These are phyloP conservation scores for Malurus melanocephalus DNA, from an alignment of 2,113 vertebrate species.

Conservation along the genomic window DNA sequence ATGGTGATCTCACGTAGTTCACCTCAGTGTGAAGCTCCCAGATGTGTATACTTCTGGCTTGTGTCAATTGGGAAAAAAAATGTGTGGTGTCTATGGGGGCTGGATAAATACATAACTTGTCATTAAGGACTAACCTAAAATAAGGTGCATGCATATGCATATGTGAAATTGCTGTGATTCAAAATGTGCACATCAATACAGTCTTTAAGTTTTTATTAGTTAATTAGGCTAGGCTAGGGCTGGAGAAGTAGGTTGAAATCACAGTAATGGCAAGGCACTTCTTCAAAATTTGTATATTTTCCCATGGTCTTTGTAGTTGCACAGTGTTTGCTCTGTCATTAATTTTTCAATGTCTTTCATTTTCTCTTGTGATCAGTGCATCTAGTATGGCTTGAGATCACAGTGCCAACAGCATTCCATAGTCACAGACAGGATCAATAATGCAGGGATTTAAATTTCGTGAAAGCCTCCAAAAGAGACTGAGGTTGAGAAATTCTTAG, in stretches of 20 bases:
- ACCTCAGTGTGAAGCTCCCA: neutral
- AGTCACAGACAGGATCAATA: neutral
- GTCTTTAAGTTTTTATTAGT: neutral
- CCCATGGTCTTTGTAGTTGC: neutral
- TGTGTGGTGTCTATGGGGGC: accelerated
- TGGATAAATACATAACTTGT: neutral
- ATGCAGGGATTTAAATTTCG: neutral
- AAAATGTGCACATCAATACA: neutral
- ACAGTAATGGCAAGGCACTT: neutral
- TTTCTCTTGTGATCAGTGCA: neutral
- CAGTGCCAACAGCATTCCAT: neutral
- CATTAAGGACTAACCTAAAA: neutral
- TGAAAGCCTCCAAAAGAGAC: neutral
- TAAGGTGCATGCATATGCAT: neutral
- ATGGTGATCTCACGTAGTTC: neutral
- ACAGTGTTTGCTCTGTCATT: neutral
- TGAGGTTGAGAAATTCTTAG: neutral
- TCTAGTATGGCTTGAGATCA: neutral
- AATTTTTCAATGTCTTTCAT: neutral
- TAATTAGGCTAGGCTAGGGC: neutral
- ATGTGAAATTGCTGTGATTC: neutral
- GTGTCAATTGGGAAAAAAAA: neutral
- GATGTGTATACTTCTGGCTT: neutral
- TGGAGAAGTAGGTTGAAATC: neutral
- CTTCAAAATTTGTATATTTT: neutral